Conservation (phyloP, 2,113 vertebrate genomes). For the Speoplatyrhinus poulsoni region DNA sequence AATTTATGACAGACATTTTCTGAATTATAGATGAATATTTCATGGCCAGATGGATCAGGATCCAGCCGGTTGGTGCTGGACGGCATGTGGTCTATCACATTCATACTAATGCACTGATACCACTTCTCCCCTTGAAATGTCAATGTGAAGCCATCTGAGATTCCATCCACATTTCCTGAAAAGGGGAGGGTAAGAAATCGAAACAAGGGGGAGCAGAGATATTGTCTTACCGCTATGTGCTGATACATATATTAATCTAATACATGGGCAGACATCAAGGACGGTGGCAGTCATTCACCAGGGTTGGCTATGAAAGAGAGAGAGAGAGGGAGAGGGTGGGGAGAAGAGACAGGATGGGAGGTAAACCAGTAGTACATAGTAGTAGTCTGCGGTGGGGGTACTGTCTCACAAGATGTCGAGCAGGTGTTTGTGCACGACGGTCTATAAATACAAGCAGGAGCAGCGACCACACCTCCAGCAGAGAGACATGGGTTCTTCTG, state of each 20-base stretch:
- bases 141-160: slow-evolving; percentile 62
- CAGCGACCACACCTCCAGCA: slow-evolving; percentile 10
- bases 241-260: slow-evolving; percentile 62
- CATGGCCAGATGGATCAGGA: slow-evolving; percentile 58
- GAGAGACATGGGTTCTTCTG: slow-evolving; percentile 14
- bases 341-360: background rate
- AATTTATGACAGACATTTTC: slow-evolving; percentile 58
- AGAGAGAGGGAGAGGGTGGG: background rate
- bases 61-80: slow-evolving; percentile 51
- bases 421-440: slow-evolving; percentile 12
- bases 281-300: slow-evolving; percentile 29
- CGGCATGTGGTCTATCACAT: slow-evolving; percentile 45
- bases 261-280: slow-evolving; percentile 50
- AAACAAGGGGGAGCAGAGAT: slow-evolving; percentile 54
- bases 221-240: slow-evolving; percentile 72
- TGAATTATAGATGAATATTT: slow-evolving; percentile 70
- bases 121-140: slow-evolving; percentile 59
- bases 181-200: slow-evolving; percentile 57
- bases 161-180: slow-evolving; percentile 60
- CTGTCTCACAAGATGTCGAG: slow-evolving; percentile 3
- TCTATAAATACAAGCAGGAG: slow-evolving; percentile 28
- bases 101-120: slow-evolving; percentile 46
- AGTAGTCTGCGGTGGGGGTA: slow-evolving; percentile 1
- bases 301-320: slow-evolving; percentile 3
- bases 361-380: background rate